Evolutionary conservation across 2,113 vertebrate genomes (phyloP), one percentile per base, ranked within the genome.

Genomic region (Mormyrus lacerda): DNA sequence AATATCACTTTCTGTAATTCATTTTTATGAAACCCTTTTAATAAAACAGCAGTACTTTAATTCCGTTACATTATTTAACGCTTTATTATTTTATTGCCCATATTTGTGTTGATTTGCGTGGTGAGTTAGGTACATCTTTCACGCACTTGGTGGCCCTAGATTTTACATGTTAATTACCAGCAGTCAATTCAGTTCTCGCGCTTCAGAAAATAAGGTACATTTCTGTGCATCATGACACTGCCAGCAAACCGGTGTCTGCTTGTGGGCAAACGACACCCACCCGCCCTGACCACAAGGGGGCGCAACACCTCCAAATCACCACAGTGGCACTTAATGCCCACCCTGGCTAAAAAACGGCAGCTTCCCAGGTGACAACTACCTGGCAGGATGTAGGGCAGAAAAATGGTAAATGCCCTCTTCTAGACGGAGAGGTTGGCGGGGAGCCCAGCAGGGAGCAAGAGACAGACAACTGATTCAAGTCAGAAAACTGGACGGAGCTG

Each of bases 21-120:
- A 84, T 84, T 84, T 84, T 84, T 84, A 84, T 45, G 35, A 79
- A 79, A 79, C 31, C 73, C 35, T 42, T 79, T 79, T 42, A 79
- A 79, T 79, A 79, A 79, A 79, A 79, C 73, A 79, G 73, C 35
- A 79, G 73, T 7, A 39, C 73, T 39, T 69, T 69, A 42, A 42
- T 79, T 79, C 31, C 13, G 5, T 42, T 79, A 79, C 73, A 79
- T 79, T 79, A 79, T 79, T 79, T 42, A 79, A 42, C 73, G 35
- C 35, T 79, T 79, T 79, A 79, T 79, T 42, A 79, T 39, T 39
- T 79, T 79, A 79, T 79, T 42, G 6, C 31, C 6, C 31, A 42
- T 42, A 79, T 79, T 79, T 79, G 73, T 79, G 73, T 42, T 79
- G 73, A 79, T 79, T 79, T 42, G 73, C 69, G 15, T 39, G 35